Percentiles rank a stretch among this genome's conserved stretches.
These are phyloP conservation scores for Drosophila paramelanica DNA, from an alignment of 2,888 invertebrate genomes.

Conservation along the genomic window DNA sequence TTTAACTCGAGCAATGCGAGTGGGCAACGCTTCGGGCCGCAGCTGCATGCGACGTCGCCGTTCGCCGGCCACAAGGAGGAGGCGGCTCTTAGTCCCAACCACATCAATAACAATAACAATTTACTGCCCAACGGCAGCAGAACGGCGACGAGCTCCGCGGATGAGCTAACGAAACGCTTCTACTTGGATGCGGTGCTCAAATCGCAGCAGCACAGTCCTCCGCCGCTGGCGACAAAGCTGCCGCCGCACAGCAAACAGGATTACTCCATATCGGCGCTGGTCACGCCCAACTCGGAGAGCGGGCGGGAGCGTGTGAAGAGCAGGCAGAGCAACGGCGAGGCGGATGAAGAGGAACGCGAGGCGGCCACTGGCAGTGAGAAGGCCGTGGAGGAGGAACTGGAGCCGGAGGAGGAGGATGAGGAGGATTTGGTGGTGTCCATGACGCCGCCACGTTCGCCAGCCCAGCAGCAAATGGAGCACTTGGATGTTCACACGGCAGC, in stretches of 20 bases:
- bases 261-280: conserved; percentile 81
- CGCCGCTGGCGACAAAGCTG: conserved; percentile 74
- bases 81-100: conserved; percentile 36
- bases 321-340: conserved; percentile 77
- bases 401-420: conserved; percentile 84
- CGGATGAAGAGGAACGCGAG: conserved; percentile 54
- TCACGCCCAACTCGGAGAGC: conserved; percentile 84
- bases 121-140: conserved; percentile 85
- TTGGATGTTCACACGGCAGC: conserved; percentile 79
- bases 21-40: conserved; percentile 65
- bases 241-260: conserved; percentile 77
- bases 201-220: conserved; percentile 87
- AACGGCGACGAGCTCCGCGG: conserved; percentile 88
- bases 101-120: conserved; percentile 84
- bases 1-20: conserved; percentile 72
- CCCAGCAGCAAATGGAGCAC: conserved; percentile 76
- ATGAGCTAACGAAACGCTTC: conserved; percentile 89
- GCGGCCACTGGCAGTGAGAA: conserved; percentile 24
- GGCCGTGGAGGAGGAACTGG: conserved; percentile 25
- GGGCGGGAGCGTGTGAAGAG: conserved; percentile 79
- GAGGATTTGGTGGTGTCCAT: conserved; percentile 86
- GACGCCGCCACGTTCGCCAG: conserved; percentile 86
- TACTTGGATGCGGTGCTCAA: conserved; percentile 91
- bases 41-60: conserved; percentile 62
- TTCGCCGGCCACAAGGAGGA: conserved; percentile 54